Evolutionary conservation across 2,113 vertebrate species (phyloP).

Genomic region (Taxidea taxus): DNA sequence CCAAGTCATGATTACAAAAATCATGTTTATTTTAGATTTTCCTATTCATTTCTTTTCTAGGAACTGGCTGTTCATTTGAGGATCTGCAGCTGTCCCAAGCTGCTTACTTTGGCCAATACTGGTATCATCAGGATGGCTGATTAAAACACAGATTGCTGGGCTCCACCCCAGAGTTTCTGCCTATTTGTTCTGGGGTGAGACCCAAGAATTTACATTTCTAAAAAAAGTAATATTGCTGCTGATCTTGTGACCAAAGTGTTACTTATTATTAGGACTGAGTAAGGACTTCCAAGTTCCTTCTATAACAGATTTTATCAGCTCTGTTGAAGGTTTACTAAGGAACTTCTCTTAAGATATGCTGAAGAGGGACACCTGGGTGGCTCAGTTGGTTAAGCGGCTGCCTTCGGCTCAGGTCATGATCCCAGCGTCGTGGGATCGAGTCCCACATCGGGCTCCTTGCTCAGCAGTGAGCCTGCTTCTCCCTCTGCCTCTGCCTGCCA

Average conservation of each 20-base stretch:
- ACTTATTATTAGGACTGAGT: not conserved
- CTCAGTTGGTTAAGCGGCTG: no score
- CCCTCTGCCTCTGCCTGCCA: no score
- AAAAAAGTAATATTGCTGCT: not conserved
- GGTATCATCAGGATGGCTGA: not conserved
- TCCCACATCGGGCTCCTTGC: no score
- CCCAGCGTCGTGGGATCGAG: no score
- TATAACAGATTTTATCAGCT: not conserved
- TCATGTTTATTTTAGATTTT: not conserved
- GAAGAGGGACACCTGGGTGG: no score
- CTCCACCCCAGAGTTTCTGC: not conserved
- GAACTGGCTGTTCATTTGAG: not conserved
- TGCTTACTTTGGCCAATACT: not conserved
- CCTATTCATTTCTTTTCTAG: not conserved
- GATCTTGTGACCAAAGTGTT: not conserved
- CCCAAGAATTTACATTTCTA: not conserved
- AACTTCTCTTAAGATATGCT: not conserved
- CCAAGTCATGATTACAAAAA: not conserved
- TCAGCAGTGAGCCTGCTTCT: no score
- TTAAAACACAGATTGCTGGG: not conserved
- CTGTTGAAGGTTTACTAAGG: not conserved
- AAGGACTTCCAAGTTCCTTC: not conserved
- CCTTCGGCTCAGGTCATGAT: no score
- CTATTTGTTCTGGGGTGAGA: not conserved
- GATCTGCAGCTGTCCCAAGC: not conserved